Conservation (phyloP, 2,888 invertebrate genomes). For the Trissoscelio sp. region DNA sequence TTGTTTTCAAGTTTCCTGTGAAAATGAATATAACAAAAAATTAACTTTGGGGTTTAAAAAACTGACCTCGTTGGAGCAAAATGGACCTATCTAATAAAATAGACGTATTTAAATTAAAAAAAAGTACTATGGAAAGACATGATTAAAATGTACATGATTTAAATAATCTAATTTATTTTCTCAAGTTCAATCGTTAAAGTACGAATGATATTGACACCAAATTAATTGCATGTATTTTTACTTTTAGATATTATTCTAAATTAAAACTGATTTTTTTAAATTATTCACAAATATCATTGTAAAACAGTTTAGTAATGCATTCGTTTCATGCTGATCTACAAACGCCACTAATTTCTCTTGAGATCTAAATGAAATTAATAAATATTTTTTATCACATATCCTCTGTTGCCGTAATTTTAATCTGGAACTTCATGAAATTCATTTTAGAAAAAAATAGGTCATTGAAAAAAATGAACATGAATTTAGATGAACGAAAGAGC, state of each 20-base stretch:
- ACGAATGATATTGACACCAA: too few species aligned
- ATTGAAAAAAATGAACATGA: slow-evolving; percentile 1
- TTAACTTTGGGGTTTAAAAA: too few species aligned
- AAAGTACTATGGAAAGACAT: background rate
- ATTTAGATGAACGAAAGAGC: background rate
- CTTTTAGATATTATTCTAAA: too few species aligned
- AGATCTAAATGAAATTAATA: too few species aligned
- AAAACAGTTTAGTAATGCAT: too few species aligned
- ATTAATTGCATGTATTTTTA: too few species aligned
- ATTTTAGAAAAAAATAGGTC: background rate
- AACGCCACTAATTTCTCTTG: too few species aligned
- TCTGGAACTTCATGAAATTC: background rate
- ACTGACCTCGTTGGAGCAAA: background rate
- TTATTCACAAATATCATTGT: too few species aligned
- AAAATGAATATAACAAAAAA: too few species aligned
- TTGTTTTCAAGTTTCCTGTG: too few species aligned
- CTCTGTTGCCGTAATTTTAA: background rate
- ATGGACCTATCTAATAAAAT: background rate
- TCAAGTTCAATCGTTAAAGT: background rate
- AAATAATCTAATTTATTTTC: background rate
- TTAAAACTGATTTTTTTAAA: too few species aligned
- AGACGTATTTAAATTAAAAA: background rate
- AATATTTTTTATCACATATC: background rate
- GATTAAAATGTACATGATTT: background rate
- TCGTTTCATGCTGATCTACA: too few species aligned